phyloP scores from a whole-genome alignment of 1,140 invertebrate genomes.

The Hycleus cichorii region DNA sequence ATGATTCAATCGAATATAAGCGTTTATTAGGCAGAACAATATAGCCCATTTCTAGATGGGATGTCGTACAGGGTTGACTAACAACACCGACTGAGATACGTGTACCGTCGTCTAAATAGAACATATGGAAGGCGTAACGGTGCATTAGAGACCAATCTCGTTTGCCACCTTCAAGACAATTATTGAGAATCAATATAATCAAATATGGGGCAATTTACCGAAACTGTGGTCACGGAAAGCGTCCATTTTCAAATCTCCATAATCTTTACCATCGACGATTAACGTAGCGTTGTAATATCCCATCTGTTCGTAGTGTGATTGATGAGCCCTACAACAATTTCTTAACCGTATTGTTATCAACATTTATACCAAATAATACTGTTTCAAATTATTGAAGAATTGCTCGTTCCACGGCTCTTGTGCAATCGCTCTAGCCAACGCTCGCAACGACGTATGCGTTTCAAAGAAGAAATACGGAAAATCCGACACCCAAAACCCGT shows the following conservation, averaged over 20 bases:
- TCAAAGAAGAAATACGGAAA: constrained; percentile 58
- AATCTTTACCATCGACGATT: constrained; percentile 44
- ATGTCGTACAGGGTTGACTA: constrained; percentile 56
- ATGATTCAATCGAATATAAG: constrained; percentile 49
- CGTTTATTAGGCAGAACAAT: constrained; percentile 51
- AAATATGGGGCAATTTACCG: constrained; percentile 43
- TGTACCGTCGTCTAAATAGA: constrained; percentile 55
- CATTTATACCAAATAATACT: constrained; percentile 37
- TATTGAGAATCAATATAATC: background rate
- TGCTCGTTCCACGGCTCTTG: constrained; percentile 56
- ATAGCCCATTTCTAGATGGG: constrained; percentile 57
- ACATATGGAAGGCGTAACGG: constrained; percentile 63
- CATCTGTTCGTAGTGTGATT: constrained; percentile 70
- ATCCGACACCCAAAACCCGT: constrained; percentile 47
- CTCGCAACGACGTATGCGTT: constrained; percentile 50
- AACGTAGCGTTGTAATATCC: constrained; percentile 50
- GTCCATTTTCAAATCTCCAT: constrained; percentile 42
- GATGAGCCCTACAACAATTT: constrained; percentile 52
- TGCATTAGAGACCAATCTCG: constrained; percentile 65
- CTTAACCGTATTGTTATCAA: background rate
- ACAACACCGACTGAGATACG: constrained; percentile 56
- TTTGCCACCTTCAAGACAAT: constrained; percentile 46
- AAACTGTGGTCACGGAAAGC: constrained; percentile 64
- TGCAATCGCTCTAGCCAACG: constrained; percentile 56
- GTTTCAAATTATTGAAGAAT: constrained; percentile 57